phyloP scores from a whole-genome alignment of 1,140 invertebrate genomes.

The Aplysia californica region DNA sequence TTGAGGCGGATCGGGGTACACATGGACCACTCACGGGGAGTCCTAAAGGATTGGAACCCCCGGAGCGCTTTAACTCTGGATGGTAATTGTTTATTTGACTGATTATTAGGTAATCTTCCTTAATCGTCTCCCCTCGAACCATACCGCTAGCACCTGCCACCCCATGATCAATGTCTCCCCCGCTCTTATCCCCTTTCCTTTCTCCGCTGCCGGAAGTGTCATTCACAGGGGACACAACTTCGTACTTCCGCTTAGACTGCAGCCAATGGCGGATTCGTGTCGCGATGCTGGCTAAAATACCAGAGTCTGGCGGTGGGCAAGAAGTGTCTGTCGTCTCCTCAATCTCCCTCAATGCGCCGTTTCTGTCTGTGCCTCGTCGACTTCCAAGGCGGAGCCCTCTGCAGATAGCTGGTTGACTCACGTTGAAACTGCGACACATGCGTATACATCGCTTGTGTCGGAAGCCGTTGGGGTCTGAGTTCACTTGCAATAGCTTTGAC shows the following conservation, averaged over 20 bases:
- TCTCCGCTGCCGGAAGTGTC: conserved; percentile 2
- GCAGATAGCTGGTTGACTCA: neutral
- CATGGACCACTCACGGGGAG: too few relatives aligned
- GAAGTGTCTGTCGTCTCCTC: neutral
- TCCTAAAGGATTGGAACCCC: too few relatives aligned
- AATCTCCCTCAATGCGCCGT: neutral
- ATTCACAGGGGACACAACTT: conserved; percentile 9
- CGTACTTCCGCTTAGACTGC: conserved; percentile 24
- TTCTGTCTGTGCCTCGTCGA: neutral
- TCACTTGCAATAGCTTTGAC: conserved; percentile 28
- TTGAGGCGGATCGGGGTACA: too few relatives aligned
- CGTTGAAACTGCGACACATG: conserved; percentile 20
- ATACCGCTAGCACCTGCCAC: neutral
- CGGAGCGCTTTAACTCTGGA: conserved; percentile 22
- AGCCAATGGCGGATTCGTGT: conserved; percentile 18
- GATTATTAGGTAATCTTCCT: conserved; percentile 20
- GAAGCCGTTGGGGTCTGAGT: conserved; percentile 1
- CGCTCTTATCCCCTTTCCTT: neutral
- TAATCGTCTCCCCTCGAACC: neutral
- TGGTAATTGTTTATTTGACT: conserved; percentile 19
- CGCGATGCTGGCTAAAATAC: conserved; percentile 9
- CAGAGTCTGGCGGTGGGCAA: neutral
- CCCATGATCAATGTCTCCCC: neutral
- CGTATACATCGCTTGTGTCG: conserved; percentile 13
- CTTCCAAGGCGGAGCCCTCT: neutral